These are phyloP conservation scores for Tokudaia muenninki DNA, from an alignment of 2,797 vertebrate genomes.

Conservation along the genomic window DNA sequence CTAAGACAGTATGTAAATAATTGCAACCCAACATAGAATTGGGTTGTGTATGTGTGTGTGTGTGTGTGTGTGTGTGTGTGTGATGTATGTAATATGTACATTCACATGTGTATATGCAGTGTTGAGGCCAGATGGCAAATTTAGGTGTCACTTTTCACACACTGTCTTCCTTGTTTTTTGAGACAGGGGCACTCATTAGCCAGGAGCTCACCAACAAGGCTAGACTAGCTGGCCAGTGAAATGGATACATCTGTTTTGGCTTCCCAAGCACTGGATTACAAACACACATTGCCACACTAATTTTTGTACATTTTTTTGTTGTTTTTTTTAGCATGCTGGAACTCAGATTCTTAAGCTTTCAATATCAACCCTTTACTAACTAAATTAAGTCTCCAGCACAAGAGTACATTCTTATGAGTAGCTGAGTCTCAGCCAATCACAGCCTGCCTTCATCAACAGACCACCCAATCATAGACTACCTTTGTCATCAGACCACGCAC, in stretches of 20 bases:
- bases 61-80: not conserved
- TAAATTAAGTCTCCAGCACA: not conserved
- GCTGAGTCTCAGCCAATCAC: not conserved
- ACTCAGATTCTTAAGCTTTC: not conserved
- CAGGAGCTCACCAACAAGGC: not conserved
- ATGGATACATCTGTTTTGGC: not conserved
- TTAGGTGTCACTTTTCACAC: not conserved
- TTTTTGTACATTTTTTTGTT: not conserved
- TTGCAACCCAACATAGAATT: not conserved
- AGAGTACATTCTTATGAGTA: not conserved
- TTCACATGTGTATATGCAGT: not conserved
- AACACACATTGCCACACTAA: not conserved
- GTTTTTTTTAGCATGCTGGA: not conserved
- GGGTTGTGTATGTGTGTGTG: not conserved
- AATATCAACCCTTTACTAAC: not conserved
- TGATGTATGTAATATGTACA: no score
- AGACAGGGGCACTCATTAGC: not conserved
- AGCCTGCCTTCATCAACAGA: not conserved
- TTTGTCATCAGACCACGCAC: no score
- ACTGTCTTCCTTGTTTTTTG: not conserved
- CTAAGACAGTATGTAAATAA: not conserved
- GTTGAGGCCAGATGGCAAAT: not conserved
- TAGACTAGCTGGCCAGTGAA: not conserved
- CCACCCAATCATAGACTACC: not conserved
- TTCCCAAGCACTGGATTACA: not conserved